Conservation (phyloP, 2,888 invertebrate genomes). For the Phaonia tiefii region DNA sequence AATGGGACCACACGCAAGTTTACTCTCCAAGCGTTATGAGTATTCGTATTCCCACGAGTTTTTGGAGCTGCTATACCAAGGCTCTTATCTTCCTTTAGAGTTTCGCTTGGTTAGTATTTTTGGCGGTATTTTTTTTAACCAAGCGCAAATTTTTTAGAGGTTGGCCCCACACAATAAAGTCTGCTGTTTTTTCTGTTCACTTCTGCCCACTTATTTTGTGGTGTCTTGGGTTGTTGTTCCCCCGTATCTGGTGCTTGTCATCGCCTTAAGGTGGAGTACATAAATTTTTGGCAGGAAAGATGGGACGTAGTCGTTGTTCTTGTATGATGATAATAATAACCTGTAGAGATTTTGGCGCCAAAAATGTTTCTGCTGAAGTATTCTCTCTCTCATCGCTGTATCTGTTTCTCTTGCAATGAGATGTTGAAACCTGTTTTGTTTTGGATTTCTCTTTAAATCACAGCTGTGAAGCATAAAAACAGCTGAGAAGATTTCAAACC, state of each 20-base stretch:
- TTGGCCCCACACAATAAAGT: constrained; percentile 33
- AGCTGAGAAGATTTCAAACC: too few species aligned
- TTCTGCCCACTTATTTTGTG: constrained; percentile 56
- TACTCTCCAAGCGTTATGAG: too few species aligned
- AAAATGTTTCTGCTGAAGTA: constrained; percentile 18
- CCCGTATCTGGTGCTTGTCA: constrained; percentile 29
- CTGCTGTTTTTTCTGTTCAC: not conserved
- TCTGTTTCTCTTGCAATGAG: not conserved
- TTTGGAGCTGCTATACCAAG: constrained; percentile 15
- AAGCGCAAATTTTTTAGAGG: constrained; percentile 26
- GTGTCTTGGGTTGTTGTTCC: constrained; percentile 23
- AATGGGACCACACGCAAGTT: constrained; percentile 47
- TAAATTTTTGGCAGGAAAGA: not conserved
- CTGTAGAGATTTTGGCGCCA: constrained; percentile 67
- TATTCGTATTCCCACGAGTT: not conserved
- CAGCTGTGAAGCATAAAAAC: not conserved
- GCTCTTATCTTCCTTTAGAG: too few species aligned
- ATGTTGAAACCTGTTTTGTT: not conserved
- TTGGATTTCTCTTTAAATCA: not conserved
- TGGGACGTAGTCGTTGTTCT: constrained; percentile 7
- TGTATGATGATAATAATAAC: constrained; percentile 51
- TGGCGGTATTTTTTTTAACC: constrained; percentile 24
- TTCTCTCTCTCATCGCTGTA: not conserved
- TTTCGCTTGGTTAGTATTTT: constrained; percentile 41
- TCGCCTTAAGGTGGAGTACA: constrained; percentile 4